Base-by-base conservation (phyloP, 2,797 vertebrate species). In the Oryzias dopingdopingensis region DNA sequence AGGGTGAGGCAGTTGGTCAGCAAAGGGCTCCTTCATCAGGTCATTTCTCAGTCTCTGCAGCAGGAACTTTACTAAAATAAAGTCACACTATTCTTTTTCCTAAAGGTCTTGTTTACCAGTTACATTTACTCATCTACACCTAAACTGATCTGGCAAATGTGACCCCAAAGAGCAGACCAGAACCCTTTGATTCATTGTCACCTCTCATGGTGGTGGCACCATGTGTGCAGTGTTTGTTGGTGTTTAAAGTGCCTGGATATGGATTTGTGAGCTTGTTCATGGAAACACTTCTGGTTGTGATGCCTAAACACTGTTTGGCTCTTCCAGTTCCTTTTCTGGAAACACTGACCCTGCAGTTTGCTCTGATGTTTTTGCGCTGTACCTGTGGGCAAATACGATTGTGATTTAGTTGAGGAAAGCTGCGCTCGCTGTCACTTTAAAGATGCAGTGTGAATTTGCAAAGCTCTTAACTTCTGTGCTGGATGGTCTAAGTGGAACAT, bases 291-390 rank as follows among this genome's bases (percentile, higher is more conserved):
- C 5, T 32, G 73, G 40, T 61, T 24, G 20, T 43, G 42, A 64
- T 44, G 60, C 58, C 62, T 24, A 22, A 67, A 72, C 53, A 58
- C 65, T 48, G 58, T 67, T 58, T 45, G 14, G 14, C 51, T 72
- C 57, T 29, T 62, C 42, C 42, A 0, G 16, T 32, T 63, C 53
- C 22, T 56, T 42, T 59, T 13, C 32, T 37, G 40, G 48, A 72
- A 67, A 47, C 75, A 41, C 51, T 61, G 68, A 69, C 54, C 4
- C 69, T 76, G 73, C 73, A 65, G 58, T 53, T 59, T 53, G 67
- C 67, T 70, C 56, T 69, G 64, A 76, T 56, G 56, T 64, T 32
- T 72, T 76, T 76, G 80, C 68, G 63, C 65, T 72, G 74, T 59
- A 71, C 17, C 1, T 12, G 61, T 56, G 56, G 77, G 72, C 57